phyloP scores from a whole-genome alignment of 2,888 invertebrate species.

The Lasioglossum villosulum region DNA sequence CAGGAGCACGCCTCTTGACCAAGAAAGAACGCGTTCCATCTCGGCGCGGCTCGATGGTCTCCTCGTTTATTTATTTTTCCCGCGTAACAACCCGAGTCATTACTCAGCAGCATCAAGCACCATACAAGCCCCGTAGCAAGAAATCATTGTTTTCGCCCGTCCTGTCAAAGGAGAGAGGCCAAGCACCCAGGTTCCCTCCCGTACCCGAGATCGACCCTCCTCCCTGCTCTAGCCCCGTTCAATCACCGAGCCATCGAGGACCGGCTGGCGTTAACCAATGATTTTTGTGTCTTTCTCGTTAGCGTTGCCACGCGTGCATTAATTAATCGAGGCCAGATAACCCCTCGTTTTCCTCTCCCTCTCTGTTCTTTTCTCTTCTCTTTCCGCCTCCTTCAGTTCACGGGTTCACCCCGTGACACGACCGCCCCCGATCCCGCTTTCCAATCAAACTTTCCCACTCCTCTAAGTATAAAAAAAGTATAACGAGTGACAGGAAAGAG shows the following conservation, averaged over 20 bases:
- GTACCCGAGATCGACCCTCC: background rate
- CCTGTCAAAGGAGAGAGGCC: slow-evolving; percentile 59
- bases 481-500: slow-evolving; percentile 67
- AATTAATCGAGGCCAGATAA: slow-evolving; percentile 66
- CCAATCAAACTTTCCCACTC: slow-evolving; percentile 69
- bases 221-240: slow-evolving; percentile 27
- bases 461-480: slow-evolving; percentile 68
- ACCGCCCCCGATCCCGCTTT: slow-evolving; percentile 46
- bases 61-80: slow-evolving; percentile 55
- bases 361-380: slow-evolving; percentile 30
- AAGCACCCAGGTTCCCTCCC: slow-evolving; percentile 26
- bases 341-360: slow-evolving; percentile 39
- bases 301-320: slow-evolving; percentile 72
- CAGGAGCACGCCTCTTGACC: slow-evolving; percentile 32
- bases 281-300: slow-evolving; percentile 71
- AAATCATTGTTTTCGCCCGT: slow-evolving; percentile 69
- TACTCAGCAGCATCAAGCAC: slow-evolving; percentile 67
- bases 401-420: slow-evolving; percentile 20
- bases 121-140: slow-evolving; percentile 61
- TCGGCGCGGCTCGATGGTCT: slow-evolving; percentile 18
- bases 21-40: slow-evolving; percentile 37
- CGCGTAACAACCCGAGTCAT: slow-evolving; percentile 60
- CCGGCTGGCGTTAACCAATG: slow-evolving; percentile 63
- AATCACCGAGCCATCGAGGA: slow-evolving; percentile 62
- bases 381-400: background rate